Evolutionary conservation across 1,140 invertebrate genomes (phyloP).

Genomic region (Apolygus lucorum): DNA sequence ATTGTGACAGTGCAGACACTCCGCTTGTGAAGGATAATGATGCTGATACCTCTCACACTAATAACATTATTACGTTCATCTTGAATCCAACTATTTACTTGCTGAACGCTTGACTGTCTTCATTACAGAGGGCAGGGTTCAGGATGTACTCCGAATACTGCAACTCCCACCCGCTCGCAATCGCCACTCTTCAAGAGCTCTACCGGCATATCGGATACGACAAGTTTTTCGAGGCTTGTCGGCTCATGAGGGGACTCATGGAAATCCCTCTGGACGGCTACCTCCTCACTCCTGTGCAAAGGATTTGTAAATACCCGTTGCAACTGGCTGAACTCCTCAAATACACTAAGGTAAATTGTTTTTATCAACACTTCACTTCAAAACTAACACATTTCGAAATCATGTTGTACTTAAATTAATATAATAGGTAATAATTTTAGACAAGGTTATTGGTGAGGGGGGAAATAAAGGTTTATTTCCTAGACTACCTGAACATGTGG

Average conservation of each 20-base stretch:
- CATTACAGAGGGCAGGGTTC: conserved; percentile 56
- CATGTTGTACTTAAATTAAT: not conserved
- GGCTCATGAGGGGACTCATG: conserved; percentile 67
- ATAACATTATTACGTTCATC: too few species aligned
- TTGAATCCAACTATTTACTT: too few species aligned
- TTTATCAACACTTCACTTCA: not conserved
- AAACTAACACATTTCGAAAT: not conserved
- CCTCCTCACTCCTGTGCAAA: conserved; percentile 78
- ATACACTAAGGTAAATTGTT: conserved; percentile 48
- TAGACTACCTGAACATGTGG: too few species aligned
- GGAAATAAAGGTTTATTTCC: too few species aligned
- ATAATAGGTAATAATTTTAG: too few species aligned
- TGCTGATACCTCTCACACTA: too few species aligned
- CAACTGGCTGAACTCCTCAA: conserved; percentile 79
- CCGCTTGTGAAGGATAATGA: too few species aligned
- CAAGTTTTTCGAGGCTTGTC: conserved; percentile 78
- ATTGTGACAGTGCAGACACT: too few species aligned
- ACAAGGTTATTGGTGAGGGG: too few species aligned
- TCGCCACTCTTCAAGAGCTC: conserved; percentile 62
- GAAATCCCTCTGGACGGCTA: conserved; percentile 83
- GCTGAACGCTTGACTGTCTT: not conserved
- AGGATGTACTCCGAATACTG: conserved; percentile 86
- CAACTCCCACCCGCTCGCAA: conserved; percentile 77
- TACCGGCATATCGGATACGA: conserved; percentile 62
- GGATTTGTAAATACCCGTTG: conserved; percentile 87